phyloP scores from a whole-genome alignment of 1,140 invertebrate species.

The Kradibia gibbosae region DNA sequence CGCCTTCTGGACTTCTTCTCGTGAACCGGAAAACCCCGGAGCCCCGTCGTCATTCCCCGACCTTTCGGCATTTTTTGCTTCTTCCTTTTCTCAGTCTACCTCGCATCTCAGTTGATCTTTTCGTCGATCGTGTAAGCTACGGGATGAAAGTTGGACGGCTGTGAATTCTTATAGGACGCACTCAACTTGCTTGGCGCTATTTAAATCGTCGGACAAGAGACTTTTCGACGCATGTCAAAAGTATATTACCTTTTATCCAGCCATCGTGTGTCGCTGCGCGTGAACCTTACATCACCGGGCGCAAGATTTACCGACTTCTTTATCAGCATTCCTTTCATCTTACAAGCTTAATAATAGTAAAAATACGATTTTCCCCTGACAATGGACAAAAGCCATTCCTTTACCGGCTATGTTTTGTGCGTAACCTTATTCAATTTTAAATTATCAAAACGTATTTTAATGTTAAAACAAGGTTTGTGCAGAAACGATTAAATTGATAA shows the following conservation, averaged over 20 bases:
- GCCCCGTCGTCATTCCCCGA: neutral
- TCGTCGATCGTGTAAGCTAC: neutral
- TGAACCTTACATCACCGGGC: neutral
- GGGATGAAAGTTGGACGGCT: neutral
- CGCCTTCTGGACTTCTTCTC: constrained; percentile 41
- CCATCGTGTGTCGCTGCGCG: neutral
- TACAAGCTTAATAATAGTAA: neutral
- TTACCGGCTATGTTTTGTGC: no score
- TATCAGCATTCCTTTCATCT: neutral
- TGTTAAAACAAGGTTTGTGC: no score
- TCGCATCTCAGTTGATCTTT: neutral
- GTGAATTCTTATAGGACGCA: neutral
- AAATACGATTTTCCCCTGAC: neutral
- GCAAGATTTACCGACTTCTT: neutral
- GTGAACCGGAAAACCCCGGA: constrained; percentile 4
- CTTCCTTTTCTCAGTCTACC: constrained; percentile 1
- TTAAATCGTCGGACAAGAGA: neutral
- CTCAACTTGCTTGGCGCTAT: no score
- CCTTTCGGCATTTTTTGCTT: neutral
- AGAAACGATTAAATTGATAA: no score
- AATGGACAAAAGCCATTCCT: neutral
- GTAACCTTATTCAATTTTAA: no score
- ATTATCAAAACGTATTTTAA: no score
- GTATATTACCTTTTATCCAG: neutral
- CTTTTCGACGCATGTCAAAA: neutral